Conservation (phyloP, 1,140 invertebrate genomes). For the Drosophila pruinosa region DNA sequence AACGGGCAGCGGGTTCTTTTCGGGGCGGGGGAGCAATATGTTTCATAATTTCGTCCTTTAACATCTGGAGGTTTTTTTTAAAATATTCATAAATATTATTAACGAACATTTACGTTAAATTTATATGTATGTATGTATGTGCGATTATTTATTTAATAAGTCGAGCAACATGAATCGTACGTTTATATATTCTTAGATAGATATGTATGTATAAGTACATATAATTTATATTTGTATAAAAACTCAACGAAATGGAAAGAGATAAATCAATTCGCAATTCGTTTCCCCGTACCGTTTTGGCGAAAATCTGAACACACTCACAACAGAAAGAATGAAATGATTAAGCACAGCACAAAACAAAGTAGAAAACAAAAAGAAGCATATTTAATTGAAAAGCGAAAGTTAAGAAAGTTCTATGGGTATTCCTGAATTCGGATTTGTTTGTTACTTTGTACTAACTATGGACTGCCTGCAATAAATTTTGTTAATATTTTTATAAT, state of each 20-base stretch:
- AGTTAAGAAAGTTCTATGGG: slow-evolving; percentile 35
- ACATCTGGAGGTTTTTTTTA: slow-evolving; percentile 45
- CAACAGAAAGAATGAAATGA: slow-evolving; percentile 31
- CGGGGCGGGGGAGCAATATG: slow-evolving; percentile 32
- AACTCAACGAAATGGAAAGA: slow-evolving; percentile 24
- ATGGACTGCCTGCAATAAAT: slow-evolving; percentile 81
- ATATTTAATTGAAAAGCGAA: slow-evolving; percentile 25
- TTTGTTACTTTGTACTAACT: slow-evolving; percentile 78
- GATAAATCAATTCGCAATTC: slow-evolving; percentile 19
- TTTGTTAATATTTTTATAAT: slow-evolving; percentile 81
- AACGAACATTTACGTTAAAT: slow-evolving; percentile 8
- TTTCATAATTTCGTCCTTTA: slow-evolving; percentile 54
- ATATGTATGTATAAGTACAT: slow-evolving; percentile 24
- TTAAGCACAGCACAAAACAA: slow-evolving; percentile 45
- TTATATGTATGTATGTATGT: slow-evolving; percentile 14
- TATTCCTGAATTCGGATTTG: slow-evolving; percentile 71
- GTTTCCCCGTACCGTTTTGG: slow-evolving; percentile 19
- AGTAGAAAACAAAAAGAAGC: no score
- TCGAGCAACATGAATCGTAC: slow-evolving; percentile 23
- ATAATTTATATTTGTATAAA: slow-evolving; percentile 37
- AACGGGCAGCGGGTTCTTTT: neutral
- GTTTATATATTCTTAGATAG: slow-evolving; percentile 2
- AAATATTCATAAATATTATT: slow-evolving; percentile 21
- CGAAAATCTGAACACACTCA: slow-evolving; percentile 5
- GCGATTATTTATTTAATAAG: slow-evolving; percentile 15